Evolutionary conservation across 1,140 invertebrate genomes (phyloP).

Genomic region (Caenorhabditis briggsae): DNA sequence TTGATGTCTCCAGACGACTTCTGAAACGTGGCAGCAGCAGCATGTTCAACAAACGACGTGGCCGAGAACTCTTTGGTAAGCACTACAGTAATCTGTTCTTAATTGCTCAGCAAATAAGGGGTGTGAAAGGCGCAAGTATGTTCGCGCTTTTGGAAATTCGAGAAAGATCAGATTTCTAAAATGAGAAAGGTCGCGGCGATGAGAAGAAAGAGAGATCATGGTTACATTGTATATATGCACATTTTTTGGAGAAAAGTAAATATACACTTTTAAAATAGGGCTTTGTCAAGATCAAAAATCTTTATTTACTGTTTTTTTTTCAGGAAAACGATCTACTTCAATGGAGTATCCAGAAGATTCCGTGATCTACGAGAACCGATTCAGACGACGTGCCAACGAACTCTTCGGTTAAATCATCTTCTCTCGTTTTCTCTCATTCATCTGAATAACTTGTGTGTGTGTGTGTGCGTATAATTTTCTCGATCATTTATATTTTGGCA

Average conservation of each 20-base stretch:
- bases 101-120: slow-evolving; percentile 5
- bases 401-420: slow-evolving; percentile 27
- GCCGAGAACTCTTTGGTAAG: slow-evolving; percentile 28
- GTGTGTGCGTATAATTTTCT: slow-evolving; percentile 12
- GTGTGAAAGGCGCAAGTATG: background rate
- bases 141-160: slow-evolving; percentile 17
- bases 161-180: slow-evolving; percentile 35
- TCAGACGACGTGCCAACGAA: slow-evolving; percentile 46
- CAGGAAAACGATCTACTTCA: slow-evolving; percentile 23
- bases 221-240: background rate
- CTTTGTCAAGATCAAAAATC: background rate
- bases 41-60: slow-evolving; percentile 34
- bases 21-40: slow-evolving; percentile 24
- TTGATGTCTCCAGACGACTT: slow-evolving; percentile 20
- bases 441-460: background rate
- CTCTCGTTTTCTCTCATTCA: background rate
- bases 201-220: slow-evolving; percentile 5
- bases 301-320: background rate
- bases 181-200: background rate
- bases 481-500: background rate
- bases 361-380: slow-evolving; percentile 27
- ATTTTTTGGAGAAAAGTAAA: background rate
- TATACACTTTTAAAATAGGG: background rate
- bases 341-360: slow-evolving; percentile 32
- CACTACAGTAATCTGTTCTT: background rate